These are phyloP conservation scores for Heliconius charithonia DNA, from an alignment of 2,888 invertebrate genomes.

Conservation along the genomic window DNA sequence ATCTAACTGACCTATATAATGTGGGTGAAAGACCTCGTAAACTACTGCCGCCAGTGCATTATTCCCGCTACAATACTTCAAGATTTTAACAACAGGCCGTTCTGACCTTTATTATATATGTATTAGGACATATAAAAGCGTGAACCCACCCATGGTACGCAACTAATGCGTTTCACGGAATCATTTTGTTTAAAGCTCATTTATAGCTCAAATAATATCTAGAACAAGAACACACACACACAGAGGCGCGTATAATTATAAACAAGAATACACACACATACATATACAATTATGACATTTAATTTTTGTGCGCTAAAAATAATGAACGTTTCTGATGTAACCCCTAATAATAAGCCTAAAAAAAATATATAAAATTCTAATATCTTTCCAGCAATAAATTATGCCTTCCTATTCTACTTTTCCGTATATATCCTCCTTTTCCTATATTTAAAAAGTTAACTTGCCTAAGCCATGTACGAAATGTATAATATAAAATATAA, in stretches of 20 bases:
- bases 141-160: constrained; percentile 44
- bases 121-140: constrained; percentile 59
- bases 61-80: constrained; percentile 76
- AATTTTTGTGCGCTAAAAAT: constrained; percentile 38
- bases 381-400: not conserved
- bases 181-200: constrained; percentile 71
- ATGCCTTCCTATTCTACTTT: not conserved
- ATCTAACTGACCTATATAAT: constrained; percentile 82
- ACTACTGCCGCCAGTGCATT: constrained; percentile 77
- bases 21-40: constrained; percentile 83
- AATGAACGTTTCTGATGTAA: not conserved
- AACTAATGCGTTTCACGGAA: constrained; percentile 66
- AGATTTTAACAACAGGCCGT: constrained; percentile 57
- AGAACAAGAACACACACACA: constrained; percentile 55
- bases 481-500: not conserved
- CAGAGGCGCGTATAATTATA: constrained; percentile 45
- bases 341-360: not conserved
- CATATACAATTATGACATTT: constrained; percentile 31
- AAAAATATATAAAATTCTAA: not conserved
- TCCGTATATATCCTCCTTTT: too few species aligned
- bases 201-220: constrained; percentile 70
- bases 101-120: constrained; percentile 60
- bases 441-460: too few species aligned
- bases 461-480: not conserved
- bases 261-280: constrained; percentile 15